These are phyloP conservation scores for Gymnobelideus leadbeateri DNA, from an alignment of 2,113 vertebrate genomes.

Conservation along the genomic window DNA sequence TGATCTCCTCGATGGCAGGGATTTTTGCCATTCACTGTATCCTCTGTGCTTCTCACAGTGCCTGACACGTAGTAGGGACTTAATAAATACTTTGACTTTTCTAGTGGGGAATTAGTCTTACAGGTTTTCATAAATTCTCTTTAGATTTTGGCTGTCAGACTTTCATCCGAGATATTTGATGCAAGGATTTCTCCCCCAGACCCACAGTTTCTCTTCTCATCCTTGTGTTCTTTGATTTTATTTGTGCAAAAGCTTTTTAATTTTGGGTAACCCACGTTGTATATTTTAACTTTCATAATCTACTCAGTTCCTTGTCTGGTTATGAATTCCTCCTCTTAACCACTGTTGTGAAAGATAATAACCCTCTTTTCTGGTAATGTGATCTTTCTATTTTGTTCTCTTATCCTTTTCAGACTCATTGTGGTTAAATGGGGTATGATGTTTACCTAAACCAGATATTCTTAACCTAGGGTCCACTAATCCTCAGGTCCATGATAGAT, in stretches of 20 bases:
- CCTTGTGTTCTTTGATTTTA: neutral
- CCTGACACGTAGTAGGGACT: neutral
- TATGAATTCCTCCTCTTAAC: neutral
- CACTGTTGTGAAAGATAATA: neutral
- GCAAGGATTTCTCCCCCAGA: neutral
- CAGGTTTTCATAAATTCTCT: neutral
- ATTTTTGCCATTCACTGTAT: neutral
- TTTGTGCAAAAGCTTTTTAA: neutral
- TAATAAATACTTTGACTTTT: neutral
- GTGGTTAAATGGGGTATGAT: neutral
- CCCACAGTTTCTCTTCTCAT: neutral
- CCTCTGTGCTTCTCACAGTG: neutral
- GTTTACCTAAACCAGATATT: neutral
- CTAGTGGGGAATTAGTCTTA: neutral
- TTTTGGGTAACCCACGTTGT: neutral
- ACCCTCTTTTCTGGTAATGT: neutral
- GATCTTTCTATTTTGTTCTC: neutral
- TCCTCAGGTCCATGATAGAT: neutral
- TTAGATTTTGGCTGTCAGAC: neutral
- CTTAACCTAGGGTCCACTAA: neutral
- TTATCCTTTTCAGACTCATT: neutral
- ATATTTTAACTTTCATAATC: neutral
- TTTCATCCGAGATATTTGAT: neutral
- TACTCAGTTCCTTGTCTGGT: neutral
- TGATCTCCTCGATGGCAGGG: neutral